These are phyloP conservation scores for Penaeus japonicus DNA, from an alignment of 1,140 invertebrate species.

Conservation along the genomic window DNA sequence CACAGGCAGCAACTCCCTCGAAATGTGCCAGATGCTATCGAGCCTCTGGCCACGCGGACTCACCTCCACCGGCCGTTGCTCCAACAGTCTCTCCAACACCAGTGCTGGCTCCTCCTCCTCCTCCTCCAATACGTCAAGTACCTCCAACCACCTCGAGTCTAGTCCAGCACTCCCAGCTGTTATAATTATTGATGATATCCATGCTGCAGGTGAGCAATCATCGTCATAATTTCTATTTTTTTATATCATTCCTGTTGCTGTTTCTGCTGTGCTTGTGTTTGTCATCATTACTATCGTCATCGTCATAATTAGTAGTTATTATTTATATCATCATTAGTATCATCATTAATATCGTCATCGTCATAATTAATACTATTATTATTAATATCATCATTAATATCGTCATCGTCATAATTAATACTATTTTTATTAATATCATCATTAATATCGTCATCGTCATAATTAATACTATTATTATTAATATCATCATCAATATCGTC, in stretches of 20 bases:
- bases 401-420: too few relatives aligned
- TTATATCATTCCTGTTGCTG: not conserved
- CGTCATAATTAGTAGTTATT: too few relatives aligned
- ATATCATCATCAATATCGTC: too few relatives aligned
- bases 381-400: too few relatives aligned
- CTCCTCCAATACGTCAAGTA: not conserved
- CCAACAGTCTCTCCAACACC: not conserved
- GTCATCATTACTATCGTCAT: too few relatives aligned
- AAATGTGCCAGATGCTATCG: slow-evolving; percentile 37
- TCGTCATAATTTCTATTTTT: not conserved
- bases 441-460: too few relatives aligned
- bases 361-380: too few relatives aligned
- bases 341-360: too few relatives aligned
- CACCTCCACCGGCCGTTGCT: not conserved
- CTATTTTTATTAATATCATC: not conserved
- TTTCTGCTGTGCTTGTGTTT: not conserved
- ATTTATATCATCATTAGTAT: too few relatives aligned
- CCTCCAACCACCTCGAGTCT: not conserved
- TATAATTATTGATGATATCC: slow-evolving; percentile 39
- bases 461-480: too few relatives aligned
- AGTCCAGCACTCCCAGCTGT: not conserved
- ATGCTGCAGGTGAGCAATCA: slow-evolving; percentile 26
- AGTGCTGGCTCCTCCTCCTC: not conserved
- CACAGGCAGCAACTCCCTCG: slow-evolving; percentile 28
- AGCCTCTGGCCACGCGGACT: slow-evolving; percentile 25